Percentiles rank a stretch among this genome's conserved stretches.
Evolutionary conservation across 2,797 vertebrate genomes (phyloP).

Genomic region (Periparus ater): DNA sequence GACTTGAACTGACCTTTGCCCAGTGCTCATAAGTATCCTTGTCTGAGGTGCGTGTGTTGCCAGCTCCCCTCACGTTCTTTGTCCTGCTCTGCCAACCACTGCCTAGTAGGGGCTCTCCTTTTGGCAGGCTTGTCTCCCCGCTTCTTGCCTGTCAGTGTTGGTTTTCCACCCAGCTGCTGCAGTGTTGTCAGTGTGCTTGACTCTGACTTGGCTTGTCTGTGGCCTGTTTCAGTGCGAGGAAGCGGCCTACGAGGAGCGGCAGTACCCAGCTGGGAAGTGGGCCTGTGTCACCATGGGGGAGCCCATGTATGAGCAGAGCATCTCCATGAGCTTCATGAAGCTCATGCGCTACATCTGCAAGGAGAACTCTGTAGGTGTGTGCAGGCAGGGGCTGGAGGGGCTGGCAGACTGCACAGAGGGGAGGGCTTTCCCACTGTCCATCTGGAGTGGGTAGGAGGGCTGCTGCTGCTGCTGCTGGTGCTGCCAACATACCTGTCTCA

Average conservation of each 20-base stretch:
- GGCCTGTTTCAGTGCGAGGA: slow-evolving; percentile 77
- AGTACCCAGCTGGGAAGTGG: slow-evolving; percentile 84
- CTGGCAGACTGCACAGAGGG: background rate
- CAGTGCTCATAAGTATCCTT: background rate
- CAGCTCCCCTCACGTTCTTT: background rate
- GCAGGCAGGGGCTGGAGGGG: background rate
- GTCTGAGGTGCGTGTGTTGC: background rate
- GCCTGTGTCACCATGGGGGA: slow-evolving; percentile 78
- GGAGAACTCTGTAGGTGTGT: slow-evolving; percentile 86
- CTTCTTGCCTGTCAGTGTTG: background rate
- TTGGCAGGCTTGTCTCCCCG: background rate
- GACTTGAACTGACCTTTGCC: background rate
- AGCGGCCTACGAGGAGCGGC: slow-evolving; percentile 80
- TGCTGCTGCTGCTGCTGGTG: background rate
- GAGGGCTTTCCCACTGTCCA: background rate
- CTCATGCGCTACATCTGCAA: slow-evolving; percentile 90
- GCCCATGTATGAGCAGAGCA: slow-evolving; percentile 86
- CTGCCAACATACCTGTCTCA: background rate
- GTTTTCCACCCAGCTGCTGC: background rate
- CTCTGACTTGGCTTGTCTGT: slow-evolving; percentile 30
- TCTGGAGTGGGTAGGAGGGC: background rate
- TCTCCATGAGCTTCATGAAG: slow-evolving; percentile 87
- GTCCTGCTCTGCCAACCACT: background rate
- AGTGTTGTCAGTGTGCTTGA: background rate
- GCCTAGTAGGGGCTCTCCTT: background rate